Evolutionary conservation across 2,113 vertebrate species (phyloP), one percentile per base, ranked within the genome.

Genomic region (Aegotheles bennettii): DNA sequence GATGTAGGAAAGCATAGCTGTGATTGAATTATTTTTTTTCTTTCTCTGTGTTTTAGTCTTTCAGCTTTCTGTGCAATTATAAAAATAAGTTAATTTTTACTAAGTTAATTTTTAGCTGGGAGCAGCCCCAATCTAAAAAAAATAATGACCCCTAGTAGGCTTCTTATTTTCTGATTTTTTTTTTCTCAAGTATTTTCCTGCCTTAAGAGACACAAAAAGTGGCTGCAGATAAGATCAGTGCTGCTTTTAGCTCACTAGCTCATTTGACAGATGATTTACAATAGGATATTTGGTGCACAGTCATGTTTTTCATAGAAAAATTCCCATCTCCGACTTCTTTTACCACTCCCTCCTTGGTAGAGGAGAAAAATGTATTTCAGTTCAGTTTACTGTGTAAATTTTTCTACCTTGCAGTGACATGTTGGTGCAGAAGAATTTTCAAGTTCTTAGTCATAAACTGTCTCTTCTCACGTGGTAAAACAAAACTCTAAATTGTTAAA

Each of bases 191-290:
- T 68, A 48, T 82, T 87, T 89, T 91, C n/a, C 57, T 87, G 33
- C 81, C 75, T 64, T 69, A 82, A 64, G 48, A 45, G 31, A 85
- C 45, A 51, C 51, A 93, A 89, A 35, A 36, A 29, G 11, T 48
- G 36, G 17, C 40, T 87, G 47, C 77, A 91, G 87, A 79, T 94
- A 87, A 71, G 31, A 79, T 87, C 6, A 3, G 36, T 65, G 24
- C 64, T 90, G 51, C 68, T 84, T 76, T 88, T 87, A 78, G 60
- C 53, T 91, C 67, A 33, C 69, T 70, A 54, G 26, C 56, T 91
- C 26, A 90, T 88, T 74, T 92, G 59, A 23, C 53, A 93, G 70
- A 35, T 91, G 61, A 89, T 84, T 91, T 93, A 89, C 80, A 82
- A 42, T 69, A 69, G 36, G 23, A 24, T 93, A 75, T 93, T 95